Conservation (phyloP, 2,888 invertebrate species). For the Yponomeuta plumbellus region DNA sequence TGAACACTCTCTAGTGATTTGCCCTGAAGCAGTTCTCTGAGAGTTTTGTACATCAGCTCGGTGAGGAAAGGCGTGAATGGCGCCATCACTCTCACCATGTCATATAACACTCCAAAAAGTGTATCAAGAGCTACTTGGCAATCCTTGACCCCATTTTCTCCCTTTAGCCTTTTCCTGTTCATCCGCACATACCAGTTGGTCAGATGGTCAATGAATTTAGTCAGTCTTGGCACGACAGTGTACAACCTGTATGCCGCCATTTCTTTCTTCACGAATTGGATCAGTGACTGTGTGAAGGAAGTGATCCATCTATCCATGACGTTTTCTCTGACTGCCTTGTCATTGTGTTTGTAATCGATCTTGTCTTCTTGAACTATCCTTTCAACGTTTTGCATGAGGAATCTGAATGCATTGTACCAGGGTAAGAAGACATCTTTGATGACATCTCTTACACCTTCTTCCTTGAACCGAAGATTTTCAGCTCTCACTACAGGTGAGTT, state of each 20-base stretch:
- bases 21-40: slow-evolving; percentile 80
- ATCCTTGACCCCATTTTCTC: slow-evolving; percentile 88
- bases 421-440: slow-evolving; percentile 98
- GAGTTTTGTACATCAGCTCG: slow-evolving; percentile 94
- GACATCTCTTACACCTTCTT: slow-evolving; percentile 96
- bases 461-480: slow-evolving; percentile 96
- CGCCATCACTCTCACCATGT: slow-evolving; percentile 95
- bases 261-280: slow-evolving; percentile 91
- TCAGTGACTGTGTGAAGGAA: slow-evolving; percentile 95
- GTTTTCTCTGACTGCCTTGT: slow-evolving; percentile 77
- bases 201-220: slow-evolving; percentile 97
- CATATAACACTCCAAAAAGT: slow-evolving; percentile 90
- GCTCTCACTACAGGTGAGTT: slow-evolving; percentile 99
- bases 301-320: slow-evolving; percentile 99
- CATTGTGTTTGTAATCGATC: slow-evolving; percentile 73
- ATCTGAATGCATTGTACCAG: slow-evolving; percentile 96
- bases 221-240: slow-evolving; percentile 94
- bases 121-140: slow-evolving; percentile 91
- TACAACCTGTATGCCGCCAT: slow-evolving; percentile 97
- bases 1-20: slow-evolving; percentile 87
- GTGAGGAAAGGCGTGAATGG: slow-evolving; percentile 98
- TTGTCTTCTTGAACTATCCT: slow-evolving; percentile 84
- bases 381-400: slow-evolving; percentile 95
- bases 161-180: slow-evolving; percentile 96
- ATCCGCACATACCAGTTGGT: slow-evolving; percentile 99